phyloP scores from a whole-genome alignment of 1,140 invertebrate species.

The Hyphantria cunea region DNA sequence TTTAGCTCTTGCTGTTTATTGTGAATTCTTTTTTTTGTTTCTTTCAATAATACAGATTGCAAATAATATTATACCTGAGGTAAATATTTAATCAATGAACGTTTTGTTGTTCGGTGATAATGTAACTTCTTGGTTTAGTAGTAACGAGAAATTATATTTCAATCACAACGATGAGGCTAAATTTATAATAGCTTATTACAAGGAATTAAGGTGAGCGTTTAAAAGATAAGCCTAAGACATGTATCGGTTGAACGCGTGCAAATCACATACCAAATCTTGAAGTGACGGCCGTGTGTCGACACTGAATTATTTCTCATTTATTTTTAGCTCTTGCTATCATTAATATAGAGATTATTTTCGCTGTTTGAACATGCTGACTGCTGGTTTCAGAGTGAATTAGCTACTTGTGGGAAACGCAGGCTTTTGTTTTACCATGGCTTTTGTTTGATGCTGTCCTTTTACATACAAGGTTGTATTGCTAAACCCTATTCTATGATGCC shows the following conservation, averaged over 20 bases:
- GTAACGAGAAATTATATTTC: too few relatives aligned
- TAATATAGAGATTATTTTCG: conserved; percentile 13
- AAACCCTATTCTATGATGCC: conserved; percentile 25
- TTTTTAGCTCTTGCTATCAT: conserved; percentile 3
- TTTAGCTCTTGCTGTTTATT: too few relatives aligned
- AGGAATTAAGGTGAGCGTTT: not conserved
- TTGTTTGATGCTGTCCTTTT: conserved; percentile 32
- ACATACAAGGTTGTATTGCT: conserved; percentile 42
- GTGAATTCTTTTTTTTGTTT: too few relatives aligned
- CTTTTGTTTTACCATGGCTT: conserved; percentile 40
- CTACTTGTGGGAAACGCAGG: conserved; percentile 44
- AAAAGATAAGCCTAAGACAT: conserved; percentile 16
- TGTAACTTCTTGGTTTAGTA: too few relatives aligned
- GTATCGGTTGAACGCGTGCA: conserved; percentile 17
- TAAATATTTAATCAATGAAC: not conserved
- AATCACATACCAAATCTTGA: conserved; percentile 16
- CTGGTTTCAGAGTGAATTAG: conserved; percentile 33
- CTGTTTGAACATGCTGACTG: conserved; percentile 4
- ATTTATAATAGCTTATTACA: not conserved
- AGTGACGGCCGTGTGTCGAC: conserved; percentile 31
- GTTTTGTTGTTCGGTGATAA: too few relatives aligned
- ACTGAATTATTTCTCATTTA: conserved; percentile 4
- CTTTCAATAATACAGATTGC: not conserved
- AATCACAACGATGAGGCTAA: too few relatives aligned
- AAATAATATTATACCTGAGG: not conserved